These are phyloP conservation scores for Pseudochirops corinnae DNA, from an alignment of 2,797 vertebrate species.

Conservation along the genomic window DNA sequence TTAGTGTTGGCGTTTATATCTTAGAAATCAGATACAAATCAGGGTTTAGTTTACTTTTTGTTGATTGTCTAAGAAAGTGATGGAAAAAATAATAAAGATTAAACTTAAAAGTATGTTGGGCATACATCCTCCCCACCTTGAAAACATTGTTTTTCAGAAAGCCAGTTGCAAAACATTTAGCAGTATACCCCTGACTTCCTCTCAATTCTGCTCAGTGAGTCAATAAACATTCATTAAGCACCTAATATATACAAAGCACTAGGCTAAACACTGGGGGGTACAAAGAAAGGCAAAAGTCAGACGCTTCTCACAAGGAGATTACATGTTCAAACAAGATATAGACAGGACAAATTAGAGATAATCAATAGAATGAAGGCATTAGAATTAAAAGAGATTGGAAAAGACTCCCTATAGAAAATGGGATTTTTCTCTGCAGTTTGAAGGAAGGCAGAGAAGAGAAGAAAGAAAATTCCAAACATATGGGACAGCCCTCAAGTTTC, in stretches of 20 bases:
- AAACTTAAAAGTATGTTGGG: background rate
- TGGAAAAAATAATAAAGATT: background rate
- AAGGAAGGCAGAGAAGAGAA: background rate
- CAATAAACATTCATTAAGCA: background rate
- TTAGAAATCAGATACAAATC: background rate
- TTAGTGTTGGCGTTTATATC: background rate
- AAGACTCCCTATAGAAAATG: background rate
- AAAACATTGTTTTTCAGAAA: background rate
- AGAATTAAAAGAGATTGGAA: background rate
- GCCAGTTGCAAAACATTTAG: background rate
- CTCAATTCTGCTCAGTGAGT: background rate
- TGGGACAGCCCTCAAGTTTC: background rate
- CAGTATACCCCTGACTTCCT: background rate
- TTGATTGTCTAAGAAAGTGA: background rate
- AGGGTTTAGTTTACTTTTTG: background rate
- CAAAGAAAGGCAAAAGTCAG: background rate
- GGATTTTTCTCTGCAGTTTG: background rate
- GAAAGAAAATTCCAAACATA: background rate
- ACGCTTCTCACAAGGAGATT: background rate
- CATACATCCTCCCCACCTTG: background rate
- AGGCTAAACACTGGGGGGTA: background rate
- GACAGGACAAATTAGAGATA: background rate
- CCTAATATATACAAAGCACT: background rate
- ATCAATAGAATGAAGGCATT: background rate
- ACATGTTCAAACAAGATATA: background rate